A percentile compares a stretch with the other conserved stretches of the same genome.
These are phyloP conservation scores for Protonemura montana DNA, from an alignment of 2,888 invertebrate genomes.

Conservation along the genomic window DNA sequence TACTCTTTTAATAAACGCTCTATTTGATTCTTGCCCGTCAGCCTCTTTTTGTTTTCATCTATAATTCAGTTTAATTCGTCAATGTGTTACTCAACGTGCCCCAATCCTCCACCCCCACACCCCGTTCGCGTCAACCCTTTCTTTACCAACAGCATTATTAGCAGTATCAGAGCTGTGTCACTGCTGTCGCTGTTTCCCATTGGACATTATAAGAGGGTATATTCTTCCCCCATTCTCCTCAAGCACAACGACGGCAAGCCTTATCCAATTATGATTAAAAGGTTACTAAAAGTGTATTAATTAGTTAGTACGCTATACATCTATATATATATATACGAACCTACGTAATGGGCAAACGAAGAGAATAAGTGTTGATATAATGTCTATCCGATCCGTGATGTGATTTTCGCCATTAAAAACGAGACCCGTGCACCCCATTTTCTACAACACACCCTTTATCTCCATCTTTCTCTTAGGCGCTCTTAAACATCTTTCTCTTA, in stretches of 20 bases:
- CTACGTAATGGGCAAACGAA: constrained; percentile 9
- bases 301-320: constrained; percentile 53
- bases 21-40: constrained; percentile 24
- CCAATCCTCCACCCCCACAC: constrained; percentile 15
- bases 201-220: background rate
- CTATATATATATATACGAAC: background rate
- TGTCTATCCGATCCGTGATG: constrained; percentile 44
- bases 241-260: constrained; percentile 44
- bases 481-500: constrained; percentile 41
- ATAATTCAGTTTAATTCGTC: constrained; percentile 40
- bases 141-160: constrained; percentile 43
- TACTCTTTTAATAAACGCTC: constrained; percentile 37
- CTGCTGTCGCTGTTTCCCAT: constrained; percentile 25
- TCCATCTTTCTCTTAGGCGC: constrained; percentile 32
- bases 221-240: constrained; percentile 22
- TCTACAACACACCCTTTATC: constrained; percentile 18
- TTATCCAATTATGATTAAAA: constrained; percentile 63
- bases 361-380: constrained; percentile 43
- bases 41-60: constrained; percentile 37
- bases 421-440: constrained; percentile 25
- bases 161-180: constrained; percentile 45
- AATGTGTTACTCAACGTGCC: constrained; percentile 28
- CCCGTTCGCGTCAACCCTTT: constrained; percentile 22
- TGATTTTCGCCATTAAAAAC: constrained; percentile 50
- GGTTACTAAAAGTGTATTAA: constrained; percentile 62